Percentiles rank a stretch among this genome's conserved stretches.
Conservation (phyloP, 2,797 vertebrate species). For the Typhlichthys subterraneus region DNA sequence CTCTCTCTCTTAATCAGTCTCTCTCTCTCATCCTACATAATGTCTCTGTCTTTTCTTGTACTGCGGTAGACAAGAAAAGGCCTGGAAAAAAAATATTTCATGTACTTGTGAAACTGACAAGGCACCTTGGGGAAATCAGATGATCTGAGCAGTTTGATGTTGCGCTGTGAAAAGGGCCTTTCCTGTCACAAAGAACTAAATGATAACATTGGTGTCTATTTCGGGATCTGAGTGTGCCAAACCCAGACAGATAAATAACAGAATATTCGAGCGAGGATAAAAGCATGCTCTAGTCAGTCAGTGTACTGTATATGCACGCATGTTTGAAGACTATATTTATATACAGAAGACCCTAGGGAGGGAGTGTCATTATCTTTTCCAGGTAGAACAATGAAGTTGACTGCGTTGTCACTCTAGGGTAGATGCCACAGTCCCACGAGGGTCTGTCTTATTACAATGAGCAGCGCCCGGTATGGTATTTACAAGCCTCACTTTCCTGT, state of each 20-base stretch:
- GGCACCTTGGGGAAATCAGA: conserved; percentile 48
- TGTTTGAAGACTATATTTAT: conserved; percentile 46
- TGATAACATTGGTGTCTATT: conserved; percentile 52
- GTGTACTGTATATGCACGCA: conserved; percentile 18
- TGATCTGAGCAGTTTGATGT: conserved; percentile 43
- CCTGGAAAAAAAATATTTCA: conserved; percentile 17
- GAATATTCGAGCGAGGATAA: conserved; percentile 3
- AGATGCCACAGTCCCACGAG: not conserved
- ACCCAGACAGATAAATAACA: conserved; percentile 29
- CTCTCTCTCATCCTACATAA: conserved; percentile 17
- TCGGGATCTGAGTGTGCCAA: conserved; percentile 20
- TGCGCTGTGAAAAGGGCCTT: conserved; percentile 38
- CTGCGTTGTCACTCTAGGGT: not conserved
- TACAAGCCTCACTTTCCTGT: conserved; percentile 21
- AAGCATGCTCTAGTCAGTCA: not conserved
- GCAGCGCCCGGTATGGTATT: conserved; percentile 41
- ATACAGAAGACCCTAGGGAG: conserved; percentile 65
- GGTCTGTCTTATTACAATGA: conserved; percentile 48
- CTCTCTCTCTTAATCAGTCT: conserved; percentile 13
- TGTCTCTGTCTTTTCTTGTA: conserved; percentile 25
- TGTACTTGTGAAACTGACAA: conserved; percentile 36
- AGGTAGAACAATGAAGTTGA: conserved; percentile 44
- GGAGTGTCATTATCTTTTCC: conserved; percentile 41
- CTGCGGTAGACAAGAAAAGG: conserved; percentile 30
- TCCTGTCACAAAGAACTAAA: conserved; percentile 42